phyloP scores from a whole-genome alignment of 35 echinoderm and acorn worm genomes.

The Lytechinus variegatus region DNA sequence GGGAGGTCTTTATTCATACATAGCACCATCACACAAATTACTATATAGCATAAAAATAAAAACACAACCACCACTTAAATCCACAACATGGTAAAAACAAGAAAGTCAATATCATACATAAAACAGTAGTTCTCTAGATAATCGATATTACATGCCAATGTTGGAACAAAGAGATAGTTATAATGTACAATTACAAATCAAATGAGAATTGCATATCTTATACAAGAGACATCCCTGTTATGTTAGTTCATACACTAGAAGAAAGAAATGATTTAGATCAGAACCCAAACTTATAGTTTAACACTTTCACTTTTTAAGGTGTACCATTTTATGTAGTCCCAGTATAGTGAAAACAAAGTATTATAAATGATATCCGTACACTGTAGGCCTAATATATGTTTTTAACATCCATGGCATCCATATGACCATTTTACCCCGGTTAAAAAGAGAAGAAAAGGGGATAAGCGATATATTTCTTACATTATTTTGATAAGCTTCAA shows the following conservation, averaged over 20 bases:
- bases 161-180: neutral
- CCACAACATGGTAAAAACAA: neutral
- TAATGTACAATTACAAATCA: neutral
- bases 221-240: neutral
- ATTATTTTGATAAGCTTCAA: no score
- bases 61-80: conserved; percentile 12
- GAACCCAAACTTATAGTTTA: no score
- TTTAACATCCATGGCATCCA: no score
- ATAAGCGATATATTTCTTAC: no score
- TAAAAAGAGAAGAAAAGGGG: no score
- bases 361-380: no score
- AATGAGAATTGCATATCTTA: conserved; percentile 5
- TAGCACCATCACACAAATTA: neutral
- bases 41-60: conserved; percentile 15
- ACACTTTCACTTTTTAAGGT: no score
- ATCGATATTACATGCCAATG: neutral
- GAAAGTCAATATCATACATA: neutral
- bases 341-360: no score
- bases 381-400: no score
- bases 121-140: neutral
- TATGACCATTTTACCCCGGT: no score
- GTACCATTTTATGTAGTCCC: no score
- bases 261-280: neutral
- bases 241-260: neutral
- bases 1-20: neutral